These are phyloP conservation scores for Leucophenga maculata DNA, from an alignment of 2,888 invertebrate species.

Conservation along the genomic window DNA sequence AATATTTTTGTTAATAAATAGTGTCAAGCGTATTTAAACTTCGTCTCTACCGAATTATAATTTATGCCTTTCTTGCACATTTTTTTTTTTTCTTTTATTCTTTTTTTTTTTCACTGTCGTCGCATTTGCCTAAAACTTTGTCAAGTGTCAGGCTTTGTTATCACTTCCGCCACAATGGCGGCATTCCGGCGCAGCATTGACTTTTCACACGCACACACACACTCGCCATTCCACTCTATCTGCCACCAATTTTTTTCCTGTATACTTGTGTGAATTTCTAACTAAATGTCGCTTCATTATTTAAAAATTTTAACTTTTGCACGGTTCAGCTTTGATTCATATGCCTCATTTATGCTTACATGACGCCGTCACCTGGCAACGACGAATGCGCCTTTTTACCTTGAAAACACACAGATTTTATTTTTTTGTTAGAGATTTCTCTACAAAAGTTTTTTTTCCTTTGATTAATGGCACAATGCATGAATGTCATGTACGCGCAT, in stretches of 20 bases:
- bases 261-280: neutral
- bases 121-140: conserved; percentile 54
- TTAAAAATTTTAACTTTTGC: conserved; percentile 19
- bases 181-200: conserved; percentile 37
- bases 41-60: conserved; percentile 6
- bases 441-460: conserved; percentile 2
- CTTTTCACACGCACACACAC: conserved; percentile 22
- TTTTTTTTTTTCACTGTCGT: conserved; percentile 27
- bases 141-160: conserved; percentile 68
- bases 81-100: neutral
- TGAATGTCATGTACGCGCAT: conserved; percentile 26
- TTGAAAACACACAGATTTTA: conserved; percentile 27
- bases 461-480: conserved; percentile 56
- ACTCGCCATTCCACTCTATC: neutral
- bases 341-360: conserved; percentile 52
- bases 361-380: neutral
- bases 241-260: neutral
- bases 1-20: no score
- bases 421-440: conserved; percentile 19
- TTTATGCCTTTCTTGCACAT: no score
- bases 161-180: conserved; percentile 58
- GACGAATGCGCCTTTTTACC: conserved; percentile 34
- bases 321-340: conserved; percentile 48
- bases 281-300: conserved; percentile 23
- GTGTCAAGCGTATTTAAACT: neutral